Conservation (phyloP, 2,113 vertebrate species). For the Gasterosteus aculeatus region DNA sequence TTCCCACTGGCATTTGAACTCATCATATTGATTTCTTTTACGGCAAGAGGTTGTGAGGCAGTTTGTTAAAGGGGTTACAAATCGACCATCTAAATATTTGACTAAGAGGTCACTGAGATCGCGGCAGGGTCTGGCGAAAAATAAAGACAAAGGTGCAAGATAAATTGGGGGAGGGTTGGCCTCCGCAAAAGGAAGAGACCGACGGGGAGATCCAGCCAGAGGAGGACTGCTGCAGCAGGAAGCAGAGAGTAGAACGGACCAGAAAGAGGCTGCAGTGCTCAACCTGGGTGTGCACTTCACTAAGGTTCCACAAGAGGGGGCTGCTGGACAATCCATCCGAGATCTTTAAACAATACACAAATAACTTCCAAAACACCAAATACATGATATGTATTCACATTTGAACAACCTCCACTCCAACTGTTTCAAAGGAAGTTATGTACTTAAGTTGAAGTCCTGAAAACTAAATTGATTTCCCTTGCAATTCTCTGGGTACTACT, state of each 20-base stretch:
- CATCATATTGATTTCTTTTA: slow-evolving; percentile 75
- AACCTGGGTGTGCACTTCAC: slow-evolving; percentile 50
- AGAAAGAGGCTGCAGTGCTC: slow-evolving; percentile 35
- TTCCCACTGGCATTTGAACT: slow-evolving; percentile 80
- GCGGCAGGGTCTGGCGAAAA: slow-evolving; percentile 49
- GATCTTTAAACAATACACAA: slow-evolving; percentile 16
- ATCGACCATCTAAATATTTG: slow-evolving; percentile 84
- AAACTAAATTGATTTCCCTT: slow-evolving; percentile 71
- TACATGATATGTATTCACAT: slow-evolving; percentile 52
- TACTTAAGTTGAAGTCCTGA: slow-evolving; percentile 62
- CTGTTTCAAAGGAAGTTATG: slow-evolving; percentile 66
- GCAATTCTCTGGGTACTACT: slow-evolving; percentile 67
- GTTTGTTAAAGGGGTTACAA: slow-evolving; percentile 76
- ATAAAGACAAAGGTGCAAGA: slow-evolving; percentile 50
- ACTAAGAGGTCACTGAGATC: slow-evolving; percentile 75
- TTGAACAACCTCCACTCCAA: slow-evolving; percentile 45
- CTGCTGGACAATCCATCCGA: slow-evolving; percentile 91
- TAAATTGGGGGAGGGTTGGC: slow-evolving; percentile 50
- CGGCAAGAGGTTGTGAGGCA: slow-evolving; percentile 54
- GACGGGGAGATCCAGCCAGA: slow-evolving; percentile 42
- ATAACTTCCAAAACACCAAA: slow-evolving; percentile 42
- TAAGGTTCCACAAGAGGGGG: slow-evolving; percentile 94
- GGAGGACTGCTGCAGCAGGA: slow-evolving; percentile 60
- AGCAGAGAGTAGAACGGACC: slow-evolving; percentile 38
- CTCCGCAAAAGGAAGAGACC: slow-evolving; percentile 53